Conservation (phyloP, 2,797 vertebrate genomes). For the Hypotaenidia philippensis region DNA sequence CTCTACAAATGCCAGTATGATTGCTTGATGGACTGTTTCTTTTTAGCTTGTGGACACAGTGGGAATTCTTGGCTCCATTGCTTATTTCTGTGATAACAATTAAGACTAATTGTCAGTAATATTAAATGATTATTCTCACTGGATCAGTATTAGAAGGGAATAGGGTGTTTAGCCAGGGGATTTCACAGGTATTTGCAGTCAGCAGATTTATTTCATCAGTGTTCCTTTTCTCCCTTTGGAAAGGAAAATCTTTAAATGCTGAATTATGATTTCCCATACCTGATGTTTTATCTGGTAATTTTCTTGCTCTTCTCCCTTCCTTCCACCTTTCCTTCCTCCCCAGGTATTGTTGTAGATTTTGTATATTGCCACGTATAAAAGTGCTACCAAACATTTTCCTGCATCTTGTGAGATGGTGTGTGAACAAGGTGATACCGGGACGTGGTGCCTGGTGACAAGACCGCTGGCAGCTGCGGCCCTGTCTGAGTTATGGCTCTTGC, state of each 20-base stretch:
- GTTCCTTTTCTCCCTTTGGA: not conserved
- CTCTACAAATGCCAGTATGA: not conserved
- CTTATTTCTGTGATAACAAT: not conserved
- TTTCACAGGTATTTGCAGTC: not conserved
- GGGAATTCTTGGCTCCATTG: not conserved
- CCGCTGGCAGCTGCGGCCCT: not conserved
- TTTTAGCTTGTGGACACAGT: not conserved
- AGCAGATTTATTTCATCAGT: not conserved
- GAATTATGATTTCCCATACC: not conserved
- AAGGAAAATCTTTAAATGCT: not conserved
- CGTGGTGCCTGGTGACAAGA: not conserved
- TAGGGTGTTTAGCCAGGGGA: not conserved
- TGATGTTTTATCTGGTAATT: not conserved
- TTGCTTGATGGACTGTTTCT: not conserved
- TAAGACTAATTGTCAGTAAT: not conserved
- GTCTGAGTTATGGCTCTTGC: not conserved
- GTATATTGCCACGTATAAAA: not conserved
- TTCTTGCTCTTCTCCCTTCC: not conserved
- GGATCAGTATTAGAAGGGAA: not conserved
- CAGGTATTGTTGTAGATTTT: not conserved
- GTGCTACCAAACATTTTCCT: fast-evolving
- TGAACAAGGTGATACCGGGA: not conserved
- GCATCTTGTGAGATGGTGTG: not conserved
- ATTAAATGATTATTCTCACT: not conserved
- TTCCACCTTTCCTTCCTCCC: not conserved